Evolutionary conservation across 2,113 vertebrate species (phyloP), one percentile per base, ranked within the genome.

Genomic region (Ciconia maguari): DNA sequence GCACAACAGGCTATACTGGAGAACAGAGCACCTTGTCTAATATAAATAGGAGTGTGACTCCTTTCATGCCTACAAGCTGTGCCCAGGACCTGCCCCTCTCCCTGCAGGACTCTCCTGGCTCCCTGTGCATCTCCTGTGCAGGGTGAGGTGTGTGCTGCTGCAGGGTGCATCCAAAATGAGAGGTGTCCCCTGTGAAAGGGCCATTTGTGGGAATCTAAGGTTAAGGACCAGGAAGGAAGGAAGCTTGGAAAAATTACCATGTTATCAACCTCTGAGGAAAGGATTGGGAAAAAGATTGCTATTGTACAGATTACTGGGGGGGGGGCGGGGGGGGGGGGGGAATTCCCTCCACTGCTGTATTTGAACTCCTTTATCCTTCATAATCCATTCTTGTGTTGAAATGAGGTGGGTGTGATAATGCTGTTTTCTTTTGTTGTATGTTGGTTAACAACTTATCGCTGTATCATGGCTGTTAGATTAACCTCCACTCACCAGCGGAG

Each of bases 321-420:
- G 64, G 66, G 55, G 87, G 54, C n/a, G 71, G 32, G 70, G 38
- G 60, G 71, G 32, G 70, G 64, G 66, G 55, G 87, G 54, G 80
- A 64, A 48, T 79, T 58, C 30, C 57, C 57, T 95, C 25, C 10
- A 18, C 52, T 20, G 16, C 27, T 91, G 10, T 88, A 55, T 89
- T 90, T 95, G 69, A 94, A 89, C 80, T 94, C 30, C 44, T 48
- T 70, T 88, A 26, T 70, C 16, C 69, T 93, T 96, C 27, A 57
- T 61, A 51, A 20, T 87, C 55, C 16, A 58, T 95, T 95, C 46
- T 62, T 68, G 17, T 69, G 16, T 90, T 83, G 64, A 95, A 96
- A 86, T 69, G 83, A 95, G 26, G 15, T 84, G 41, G 29, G 26
- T 46, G 32, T 90, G 90, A 83, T 91, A 84, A 82, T 79, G 57